Percentiles rank a stretch among this genome's conserved stretches.
These are phyloP conservation scores for Ascidia mentula DNA, from an alignment of 23 tunicate genomes.

Conservation along the genomic window DNA sequence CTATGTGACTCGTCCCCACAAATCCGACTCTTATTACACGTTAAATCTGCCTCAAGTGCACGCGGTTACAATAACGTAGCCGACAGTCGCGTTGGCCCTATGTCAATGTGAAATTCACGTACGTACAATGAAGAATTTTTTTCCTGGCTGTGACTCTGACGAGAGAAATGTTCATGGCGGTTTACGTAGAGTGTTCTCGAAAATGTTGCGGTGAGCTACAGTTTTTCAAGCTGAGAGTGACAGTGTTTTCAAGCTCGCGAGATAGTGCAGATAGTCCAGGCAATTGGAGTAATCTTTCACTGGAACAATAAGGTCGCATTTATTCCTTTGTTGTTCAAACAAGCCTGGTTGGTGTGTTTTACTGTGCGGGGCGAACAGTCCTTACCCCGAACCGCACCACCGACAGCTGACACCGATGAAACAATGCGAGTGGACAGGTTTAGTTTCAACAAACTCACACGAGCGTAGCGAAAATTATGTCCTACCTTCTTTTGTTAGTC, in stretches of 20 bases:
- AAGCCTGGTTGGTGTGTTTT: neutral
- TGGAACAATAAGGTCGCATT: neutral
- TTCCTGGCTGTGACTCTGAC: neutral
- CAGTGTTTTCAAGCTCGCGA: too few species aligned
- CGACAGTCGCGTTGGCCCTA: neutral
- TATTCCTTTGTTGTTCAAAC: neutral
- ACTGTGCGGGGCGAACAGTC: neutral
- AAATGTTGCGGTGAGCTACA: too few species aligned
- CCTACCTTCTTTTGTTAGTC: neutral
- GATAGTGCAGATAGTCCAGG: neutral
- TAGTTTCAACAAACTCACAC: neutral
- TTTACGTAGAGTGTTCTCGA: too few species aligned
- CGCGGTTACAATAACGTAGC: slow-evolving; percentile 6
- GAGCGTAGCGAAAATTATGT: slow-evolving; percentile 8
- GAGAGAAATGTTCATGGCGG: too few species aligned
- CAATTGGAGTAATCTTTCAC: neutral
- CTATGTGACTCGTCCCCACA: neutral
- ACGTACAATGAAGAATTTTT: neutral
- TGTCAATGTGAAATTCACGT: neutral
- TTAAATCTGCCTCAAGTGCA: neutral
- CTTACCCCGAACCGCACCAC: neutral
- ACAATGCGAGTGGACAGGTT: neutral
- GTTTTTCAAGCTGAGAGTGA: too few species aligned
- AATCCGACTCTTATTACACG: slow-evolving; percentile 8
- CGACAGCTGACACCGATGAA: neutral